phyloP scores from a whole-genome alignment of 2,113 vertebrate genomes.

The Microcebus ravelobensis region DNA sequence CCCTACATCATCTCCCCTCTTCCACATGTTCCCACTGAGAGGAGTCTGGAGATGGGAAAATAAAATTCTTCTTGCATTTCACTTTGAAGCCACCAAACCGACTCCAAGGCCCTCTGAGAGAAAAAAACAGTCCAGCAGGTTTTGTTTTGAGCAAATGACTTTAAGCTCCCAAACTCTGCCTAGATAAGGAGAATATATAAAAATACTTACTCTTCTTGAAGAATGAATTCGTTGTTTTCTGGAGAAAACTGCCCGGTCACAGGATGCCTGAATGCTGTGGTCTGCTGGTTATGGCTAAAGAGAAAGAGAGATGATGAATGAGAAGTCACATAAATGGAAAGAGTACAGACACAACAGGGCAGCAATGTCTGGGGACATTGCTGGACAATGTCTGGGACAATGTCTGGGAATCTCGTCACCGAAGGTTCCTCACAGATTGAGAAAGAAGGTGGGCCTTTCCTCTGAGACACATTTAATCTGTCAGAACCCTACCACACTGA shows the following conservation, averaged over 20 bases:
- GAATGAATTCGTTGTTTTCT: constrained; percentile 96
- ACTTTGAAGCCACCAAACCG: background rate
- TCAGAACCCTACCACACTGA: background rate
- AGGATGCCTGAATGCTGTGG: constrained; percentile 95
- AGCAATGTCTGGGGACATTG: background rate
- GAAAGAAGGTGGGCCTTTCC: background rate
- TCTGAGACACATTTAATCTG: background rate
- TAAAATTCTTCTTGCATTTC: constrained; percentile 41
- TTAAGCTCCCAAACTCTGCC: constrained; percentile 2
- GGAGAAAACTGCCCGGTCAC: constrained; percentile 96
- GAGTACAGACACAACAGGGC: background rate
- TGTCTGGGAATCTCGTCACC: background rate
- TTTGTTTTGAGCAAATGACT: constrained; percentile 27
- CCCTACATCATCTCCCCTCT: background rate
- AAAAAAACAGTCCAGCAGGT: background rate
- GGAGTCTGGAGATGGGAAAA: background rate
- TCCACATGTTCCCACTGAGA: background rate
- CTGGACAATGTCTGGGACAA: too few relatives aligned
- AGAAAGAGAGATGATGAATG: constrained; percentile 56
- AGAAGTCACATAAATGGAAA: constrained; percentile 53
- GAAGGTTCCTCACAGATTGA: background rate
- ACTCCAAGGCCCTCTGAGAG: background rate
- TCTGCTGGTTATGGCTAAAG: constrained; percentile 96
- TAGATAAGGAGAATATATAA: background rate
- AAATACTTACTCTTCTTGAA: constrained; percentile 95